Base-by-base conservation (phyloP, 2,113 vertebrate genomes). In the Ursus arctos region DNA sequence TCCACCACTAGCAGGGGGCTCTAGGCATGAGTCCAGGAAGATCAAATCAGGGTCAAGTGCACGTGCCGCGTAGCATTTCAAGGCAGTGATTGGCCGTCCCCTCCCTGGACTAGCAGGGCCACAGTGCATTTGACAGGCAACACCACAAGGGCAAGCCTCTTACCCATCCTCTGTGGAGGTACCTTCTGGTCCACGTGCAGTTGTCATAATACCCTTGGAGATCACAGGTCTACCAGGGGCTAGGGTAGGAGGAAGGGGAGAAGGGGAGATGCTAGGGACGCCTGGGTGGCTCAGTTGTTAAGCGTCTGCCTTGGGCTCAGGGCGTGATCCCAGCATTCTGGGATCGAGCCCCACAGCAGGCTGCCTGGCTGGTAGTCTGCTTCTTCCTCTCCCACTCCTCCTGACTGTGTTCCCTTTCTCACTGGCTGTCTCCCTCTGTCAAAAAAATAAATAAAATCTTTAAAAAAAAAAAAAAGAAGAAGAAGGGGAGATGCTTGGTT, bases 121-220 rank as follows among this genome's bases (percentile, higher is more conserved):
- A 33, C 18, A 33, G 65, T 36, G 19, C 19, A 13, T 28, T 28
- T 79, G 55, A 6, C 13, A 61, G 31, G 40, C 8, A 36, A 31
- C 16, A 69, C 0, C 2, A 13, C 3, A 76, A 24, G 6, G 16
- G 18, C 1, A 1, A 71, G 4, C 2, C 26, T 85, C 43, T 63
- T 13, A 10, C 21, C 1, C n/a, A 10, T 77, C 33, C 36, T 69
- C 76, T 15, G 15, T n/a, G 13, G 19, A 43, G 22, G 18, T 43
- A 15, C 19, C 65, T 72, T 13, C 4, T 4, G 36, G 2, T 77
- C 13, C 74, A 22, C 15, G 4, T 0, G 2, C 40, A 95, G 33
- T 65, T 47, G 33, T 7, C 89, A 8, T 7, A 55, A 72, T 79
- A 13, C 12, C 21, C 55, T 55, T 47, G 31, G 43, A 18, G 21